Base-by-base conservation (phyloP, 2,888 invertebrate genomes). In the Amphimallon solstitiale region DNA sequence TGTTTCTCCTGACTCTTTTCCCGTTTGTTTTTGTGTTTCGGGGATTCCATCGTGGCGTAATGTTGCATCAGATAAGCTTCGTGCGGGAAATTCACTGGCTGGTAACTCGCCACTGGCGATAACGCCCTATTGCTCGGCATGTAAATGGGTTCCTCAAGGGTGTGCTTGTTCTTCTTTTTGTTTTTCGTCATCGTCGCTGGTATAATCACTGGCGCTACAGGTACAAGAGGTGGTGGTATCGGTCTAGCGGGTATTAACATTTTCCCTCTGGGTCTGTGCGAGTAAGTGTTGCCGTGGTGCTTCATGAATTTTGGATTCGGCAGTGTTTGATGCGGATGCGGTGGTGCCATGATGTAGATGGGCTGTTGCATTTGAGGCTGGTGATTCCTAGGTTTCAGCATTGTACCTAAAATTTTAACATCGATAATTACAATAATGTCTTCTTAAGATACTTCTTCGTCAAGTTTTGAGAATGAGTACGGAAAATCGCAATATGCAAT, bases 111-210 rank as follows among this genome's bases (percentile, higher is more conserved):
- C 0, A 87, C 86, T 0, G 89, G 88, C 48, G 88, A 85, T 69
- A 87, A 73, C 0, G 86, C 85, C 56, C 86, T 75, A 61, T 83
- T 83, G 48, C 85, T 85, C 2, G 87, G 86, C 84, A 87, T 85
- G 77, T 88, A 88, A 86, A 83, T 67, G 74, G 86, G 74, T 86
- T 90, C 71, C 84, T 89, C 78, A 86, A 89, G 48, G 85, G 87
- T 17, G 77, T 72, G 80, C 74, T 70, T 88, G 79, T 82, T 82
- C 73, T 83, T 85, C 70, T 84, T 84, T 60, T 83, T 83, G 65
- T 80, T 84, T 74, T 88, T 87, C 1, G 88, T 84, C 64, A 90
- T 82, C 0, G 84, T 83, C 56, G 82, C 83, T 0, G 86, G 86
- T 23, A 87, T 81, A 14, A 80, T 78, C 12, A 79, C 72, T 9